Base-by-base conservation (phyloP, 2,888 invertebrate genomes). In the Diploptera punctata region DNA sequence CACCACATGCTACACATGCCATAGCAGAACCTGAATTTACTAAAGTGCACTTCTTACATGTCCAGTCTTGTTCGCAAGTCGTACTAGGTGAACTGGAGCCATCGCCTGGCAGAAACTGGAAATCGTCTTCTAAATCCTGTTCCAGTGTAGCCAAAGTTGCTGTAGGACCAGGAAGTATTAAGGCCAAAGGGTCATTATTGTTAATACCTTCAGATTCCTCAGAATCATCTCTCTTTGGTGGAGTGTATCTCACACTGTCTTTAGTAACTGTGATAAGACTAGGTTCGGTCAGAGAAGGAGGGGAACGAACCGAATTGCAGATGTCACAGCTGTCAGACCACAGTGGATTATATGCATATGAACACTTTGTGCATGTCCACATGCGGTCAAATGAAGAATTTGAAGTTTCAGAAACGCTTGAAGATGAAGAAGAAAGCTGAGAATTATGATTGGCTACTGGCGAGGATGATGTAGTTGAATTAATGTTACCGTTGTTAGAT, bases 341-440 rank as follows among this genome's bases (percentile, higher is more conserved):
- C 80, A 93, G 87, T 76, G 92, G 91, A 84, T 95, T 93, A 83
- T 94, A 94, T 75, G 93, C 92, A 84, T 93, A 96, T 81, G 94
- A 94, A 83, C 96, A 97, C 82, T 93, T 92, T 73, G 88, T 87
- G 84, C 96, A 96, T 76, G 93, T 93, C 95, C 96, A 96, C 89
- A 93, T 92, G 77, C 93, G 76, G 67, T 79, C 80, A 49, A 79
- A 68, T 18, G 75, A 67, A 26, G 74, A 69, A 24, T 60, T 69
- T 29, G 52, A 62, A 49, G 68, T 68, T 68, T 68, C 68, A 10
- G 74, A 72, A 69, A 71, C 67, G 26, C 67, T 65, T 10, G 67
- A 57, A n/a, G 70, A 68, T 13, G 75, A 67, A 18, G 70, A 67
- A 13, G 70, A 73, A 16, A 68, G 61, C 44, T 43, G 33, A 44